These are phyloP conservation scores for Tridacna crocea DNA, from an alignment of 2,888 invertebrate genomes.

Conservation along the genomic window DNA sequence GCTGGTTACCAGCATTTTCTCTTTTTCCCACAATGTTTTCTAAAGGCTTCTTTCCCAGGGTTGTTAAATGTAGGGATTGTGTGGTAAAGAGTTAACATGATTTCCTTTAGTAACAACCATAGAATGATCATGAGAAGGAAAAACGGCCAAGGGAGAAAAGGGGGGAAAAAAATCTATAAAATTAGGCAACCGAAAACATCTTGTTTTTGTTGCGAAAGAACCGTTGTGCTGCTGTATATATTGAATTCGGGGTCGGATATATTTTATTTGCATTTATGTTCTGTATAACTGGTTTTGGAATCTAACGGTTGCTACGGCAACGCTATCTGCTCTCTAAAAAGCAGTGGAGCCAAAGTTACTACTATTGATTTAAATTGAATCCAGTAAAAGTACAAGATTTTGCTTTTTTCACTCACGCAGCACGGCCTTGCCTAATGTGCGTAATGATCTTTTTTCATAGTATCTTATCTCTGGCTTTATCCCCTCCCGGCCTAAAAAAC, in stretches of 20 bases:
- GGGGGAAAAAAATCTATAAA: neutral
- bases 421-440: conserved; percentile 20
- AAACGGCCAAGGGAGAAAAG: too few species aligned
- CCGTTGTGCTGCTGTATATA: neutral
- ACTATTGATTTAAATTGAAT: conserved; percentile 63
- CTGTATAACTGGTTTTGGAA: conserved; percentile 40
- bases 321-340: conserved; percentile 60
- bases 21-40: conserved; percentile 11
- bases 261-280: conserved; percentile 62
- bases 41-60: neutral
- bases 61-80: neutral
- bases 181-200: too few species aligned
- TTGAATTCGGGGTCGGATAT: conserved; percentile 35
- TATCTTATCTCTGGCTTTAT: too few species aligned
- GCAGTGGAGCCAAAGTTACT: conserved; percentile 43
- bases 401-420: conserved; percentile 18
- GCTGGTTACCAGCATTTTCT: conserved; percentile 8
- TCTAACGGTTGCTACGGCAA: conserved; percentile 51
- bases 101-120: too few species aligned
- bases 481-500: too few species aligned
- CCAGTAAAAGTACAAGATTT: conserved; percentile 21
- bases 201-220: too few species aligned
- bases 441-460: neutral
- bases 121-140: too few species aligned
- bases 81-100: neutral